These are phyloP conservation scores for Orchestia grillus DNA, from an alignment of 1,140 invertebrate genomes.

Conservation along the genomic window DNA sequence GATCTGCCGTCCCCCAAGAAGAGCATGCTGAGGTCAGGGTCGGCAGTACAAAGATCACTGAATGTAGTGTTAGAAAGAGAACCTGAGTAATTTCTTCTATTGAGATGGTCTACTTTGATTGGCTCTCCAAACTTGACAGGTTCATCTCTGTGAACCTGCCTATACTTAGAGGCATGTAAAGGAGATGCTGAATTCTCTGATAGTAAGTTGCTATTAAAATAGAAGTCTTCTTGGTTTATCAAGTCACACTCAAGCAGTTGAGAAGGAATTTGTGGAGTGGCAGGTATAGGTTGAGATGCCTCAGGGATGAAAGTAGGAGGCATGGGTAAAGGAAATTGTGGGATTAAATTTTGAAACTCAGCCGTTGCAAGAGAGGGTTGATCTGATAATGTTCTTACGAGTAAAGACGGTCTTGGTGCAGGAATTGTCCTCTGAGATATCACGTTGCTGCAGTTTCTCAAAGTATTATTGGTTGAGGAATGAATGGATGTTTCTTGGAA, in stretches of 20 bases:
- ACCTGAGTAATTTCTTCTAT: neutral
- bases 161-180: neutral
- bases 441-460: conserved; percentile 42
- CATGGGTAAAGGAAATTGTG: conserved; percentile 36
- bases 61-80: conserved; percentile 10
- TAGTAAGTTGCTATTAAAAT: neutral
- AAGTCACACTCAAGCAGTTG: neutral
- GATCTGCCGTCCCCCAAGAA: conserved; percentile 28
- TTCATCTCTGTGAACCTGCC: conserved; percentile 12
- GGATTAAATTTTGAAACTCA: conserved; percentile 16
- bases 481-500: conserved; percentile 52
- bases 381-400: conserved; percentile 37
- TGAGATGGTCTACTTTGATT: neutral
- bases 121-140: conserved; percentile 12
- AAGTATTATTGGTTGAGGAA: conserved; percentile 27
- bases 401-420: conserved; percentile 31
- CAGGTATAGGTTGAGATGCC: neutral
- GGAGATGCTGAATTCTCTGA: neutral
- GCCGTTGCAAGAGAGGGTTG: conserved; percentile 12
- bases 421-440: conserved; percentile 25
- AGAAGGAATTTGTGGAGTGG: conserved; percentile 9
- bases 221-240: conserved; percentile 16
- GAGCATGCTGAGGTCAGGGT: conserved; percentile 27
- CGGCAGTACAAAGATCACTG: conserved; percentile 24
- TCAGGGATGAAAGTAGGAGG: conserved; percentile 22